A percentile compares a stretch with the other conserved stretches of the same genome.
Evolutionary conservation across 2,888 invertebrate species (phyloP).

Genomic region (Chrysina gloriosa): DNA sequence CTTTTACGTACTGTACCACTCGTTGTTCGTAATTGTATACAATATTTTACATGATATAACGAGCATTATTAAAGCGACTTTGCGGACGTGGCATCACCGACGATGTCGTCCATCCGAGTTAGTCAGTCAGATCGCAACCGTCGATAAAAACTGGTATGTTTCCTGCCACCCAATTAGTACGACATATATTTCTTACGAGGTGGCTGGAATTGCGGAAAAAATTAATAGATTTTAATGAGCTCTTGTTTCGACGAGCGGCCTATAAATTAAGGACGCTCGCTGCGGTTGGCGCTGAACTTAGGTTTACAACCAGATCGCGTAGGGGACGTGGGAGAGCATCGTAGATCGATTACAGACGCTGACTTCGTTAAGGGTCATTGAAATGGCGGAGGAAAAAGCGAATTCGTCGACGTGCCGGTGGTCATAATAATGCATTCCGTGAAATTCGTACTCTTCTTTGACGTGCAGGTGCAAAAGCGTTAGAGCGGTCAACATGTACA

Average conservation of each 20-base stretch:
- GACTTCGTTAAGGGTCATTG: background rate
- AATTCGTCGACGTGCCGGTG: background rate
- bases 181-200: slow-evolving; percentile 50
- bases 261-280: slow-evolving; percentile 44
- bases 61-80: slow-evolving; percentile 38
- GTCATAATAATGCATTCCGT: background rate
- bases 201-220: slow-evolving; percentile 49
- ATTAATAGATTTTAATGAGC: slow-evolving; percentile 50
- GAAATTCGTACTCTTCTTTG: background rate
- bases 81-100: background rate
- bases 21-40: slow-evolving; percentile 36
- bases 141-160: slow-evolving; percentile 51
- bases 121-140: slow-evolving; percentile 38
- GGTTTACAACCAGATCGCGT: background rate
- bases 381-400: background rate
- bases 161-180: slow-evolving; percentile 54
- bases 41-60: slow-evolving; percentile 45
- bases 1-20: slow-evolving; percentile 23
- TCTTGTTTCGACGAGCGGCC: slow-evolving; percentile 41
- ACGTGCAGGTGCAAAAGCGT: background rate
- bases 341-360: slow-evolving; percentile 6
- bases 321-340: background rate
- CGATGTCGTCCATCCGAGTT: slow-evolving; percentile 23
- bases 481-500: background rate
- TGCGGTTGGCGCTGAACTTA: background rate